phyloP scores from a whole-genome alignment of 2,888 invertebrate species.

The Scaeva pyrastri region DNA sequence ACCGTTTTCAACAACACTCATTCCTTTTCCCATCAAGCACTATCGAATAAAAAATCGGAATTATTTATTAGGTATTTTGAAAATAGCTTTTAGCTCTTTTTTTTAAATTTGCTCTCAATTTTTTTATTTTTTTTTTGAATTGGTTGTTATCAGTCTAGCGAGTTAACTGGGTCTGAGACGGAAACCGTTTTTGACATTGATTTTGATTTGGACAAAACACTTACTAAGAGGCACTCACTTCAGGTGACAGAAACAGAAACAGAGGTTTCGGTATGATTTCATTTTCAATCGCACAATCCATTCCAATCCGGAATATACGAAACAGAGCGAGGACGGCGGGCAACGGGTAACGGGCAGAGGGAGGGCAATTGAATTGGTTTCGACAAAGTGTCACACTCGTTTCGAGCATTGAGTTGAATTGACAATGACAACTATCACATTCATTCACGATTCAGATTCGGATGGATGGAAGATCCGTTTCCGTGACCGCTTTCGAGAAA shows the following conservation, averaged over 20 bases:
- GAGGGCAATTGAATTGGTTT: conserved; percentile 26
- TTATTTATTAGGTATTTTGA: conserved; percentile 42
- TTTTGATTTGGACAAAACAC: conserved; percentile 44
- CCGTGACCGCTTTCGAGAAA: conserved; percentile 42
- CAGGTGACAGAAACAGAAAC: conserved; percentile 61
- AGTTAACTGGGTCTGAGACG: conserved; percentile 47
- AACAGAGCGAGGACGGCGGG: neutral
- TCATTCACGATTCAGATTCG: conserved; percentile 12
- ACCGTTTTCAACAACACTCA: conserved; percentile 44
- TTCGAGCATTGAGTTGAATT: conserved; percentile 18
- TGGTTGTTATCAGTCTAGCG: conserved; percentile 62
- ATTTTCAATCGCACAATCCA: conserved; percentile 26
- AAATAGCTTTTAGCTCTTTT: conserved; percentile 61
- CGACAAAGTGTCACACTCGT: conserved; percentile 29
- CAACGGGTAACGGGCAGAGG: neutral
- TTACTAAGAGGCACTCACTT: conserved; percentile 68
- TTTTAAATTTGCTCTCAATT: conserved; percentile 32
- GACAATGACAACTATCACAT: conserved; percentile 20
- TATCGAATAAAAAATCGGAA: conserved; percentile 46
- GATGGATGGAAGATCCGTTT: conserved; percentile 45
- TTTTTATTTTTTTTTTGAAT: conserved; percentile 6
- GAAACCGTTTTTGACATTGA: conserved; percentile 70
- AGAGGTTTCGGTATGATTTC: conserved; percentile 39
- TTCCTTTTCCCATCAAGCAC: conserved; percentile 17
- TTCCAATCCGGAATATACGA: neutral